These are phyloP conservation scores for Enteromius anoplus DNA, from an alignment of 2,797 vertebrate species.

Conservation along the genomic window DNA sequence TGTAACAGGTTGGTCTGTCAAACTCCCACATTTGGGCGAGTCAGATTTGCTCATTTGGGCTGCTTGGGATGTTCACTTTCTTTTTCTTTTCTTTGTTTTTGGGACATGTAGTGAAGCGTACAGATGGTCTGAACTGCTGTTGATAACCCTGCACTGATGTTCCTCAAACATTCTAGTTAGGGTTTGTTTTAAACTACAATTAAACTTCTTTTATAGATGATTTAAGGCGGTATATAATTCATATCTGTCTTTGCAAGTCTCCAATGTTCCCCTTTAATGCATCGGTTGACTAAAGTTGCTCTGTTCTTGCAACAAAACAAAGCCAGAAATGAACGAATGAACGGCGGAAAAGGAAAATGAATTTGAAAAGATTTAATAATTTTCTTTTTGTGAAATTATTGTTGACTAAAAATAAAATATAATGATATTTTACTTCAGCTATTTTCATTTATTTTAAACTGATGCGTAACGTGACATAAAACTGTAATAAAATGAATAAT, in stretches of 20 bases:
- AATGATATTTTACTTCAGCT: no score
- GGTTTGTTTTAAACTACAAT: neutral
- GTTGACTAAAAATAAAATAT: no score
- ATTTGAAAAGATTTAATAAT: no score
- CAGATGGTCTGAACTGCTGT: neutral
- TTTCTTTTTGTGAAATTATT: no score
- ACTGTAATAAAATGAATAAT: no score
- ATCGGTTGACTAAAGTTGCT: neutral
- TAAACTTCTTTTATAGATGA: neutral
- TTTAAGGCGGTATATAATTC: neutral
- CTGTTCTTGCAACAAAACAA: neutral
- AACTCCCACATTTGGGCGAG: neutral
- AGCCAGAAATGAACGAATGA: neutral
- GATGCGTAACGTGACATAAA: no score
- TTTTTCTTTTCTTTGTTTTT: neutral
- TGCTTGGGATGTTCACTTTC: neutral
- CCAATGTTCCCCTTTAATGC: neutral
- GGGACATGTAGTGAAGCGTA: neutral
- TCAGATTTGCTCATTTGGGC: neutral
- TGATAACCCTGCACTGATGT: neutral
- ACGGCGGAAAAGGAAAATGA: no score
- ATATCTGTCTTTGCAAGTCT: neutral
- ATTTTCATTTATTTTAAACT: no score
- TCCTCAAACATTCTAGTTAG: neutral
- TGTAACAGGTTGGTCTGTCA: neutral